Conservation (phyloP, 2,888 invertebrate genomes). For the Fragum fragum region DNA sequence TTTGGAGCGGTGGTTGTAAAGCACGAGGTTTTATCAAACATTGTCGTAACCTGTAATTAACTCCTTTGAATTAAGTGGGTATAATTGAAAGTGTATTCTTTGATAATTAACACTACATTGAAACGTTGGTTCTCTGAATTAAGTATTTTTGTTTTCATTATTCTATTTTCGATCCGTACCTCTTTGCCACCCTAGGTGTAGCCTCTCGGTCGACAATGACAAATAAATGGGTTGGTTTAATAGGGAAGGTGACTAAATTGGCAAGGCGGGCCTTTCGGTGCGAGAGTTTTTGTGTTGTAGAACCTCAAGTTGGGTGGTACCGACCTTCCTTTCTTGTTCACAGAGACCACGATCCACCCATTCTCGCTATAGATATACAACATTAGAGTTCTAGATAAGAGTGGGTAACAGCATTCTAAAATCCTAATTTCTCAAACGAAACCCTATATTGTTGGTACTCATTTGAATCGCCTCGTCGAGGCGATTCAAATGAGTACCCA, state of each 20-base stretch:
- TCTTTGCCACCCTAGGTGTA: neutral
- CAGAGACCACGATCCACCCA: neutral
- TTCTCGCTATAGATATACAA: too few relatives aligned
- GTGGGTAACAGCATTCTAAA: too few relatives aligned
- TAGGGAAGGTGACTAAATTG: neutral
- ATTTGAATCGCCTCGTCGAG: too few relatives aligned
- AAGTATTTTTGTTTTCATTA: conserved; percentile 7
- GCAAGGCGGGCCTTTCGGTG: conserved; percentile 2
- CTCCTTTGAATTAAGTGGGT: conserved; percentile 24
- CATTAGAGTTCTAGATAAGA: too few relatives aligned
- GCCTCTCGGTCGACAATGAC: too few relatives aligned
- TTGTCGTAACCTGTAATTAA: conserved; percentile 18
- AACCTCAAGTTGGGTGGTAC: conserved; percentile 13
- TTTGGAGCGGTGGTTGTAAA: neutral
- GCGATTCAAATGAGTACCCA: too few relatives aligned
- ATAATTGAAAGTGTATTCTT: conserved; percentile 27
- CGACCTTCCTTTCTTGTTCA: conserved; percentile 1
- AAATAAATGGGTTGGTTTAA: too few relatives aligned
- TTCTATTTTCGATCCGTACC: neutral
- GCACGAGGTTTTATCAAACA: neutral
- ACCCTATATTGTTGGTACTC: too few relatives aligned
- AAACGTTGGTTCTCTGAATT: conserved; percentile 4
- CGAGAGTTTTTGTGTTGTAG: neutral
- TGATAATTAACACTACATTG: conserved; percentile 25
- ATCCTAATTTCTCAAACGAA: too few relatives aligned